Base-by-base conservation (phyloP, 2,113 vertebrate species). In the Dicaeum eximium region DNA sequence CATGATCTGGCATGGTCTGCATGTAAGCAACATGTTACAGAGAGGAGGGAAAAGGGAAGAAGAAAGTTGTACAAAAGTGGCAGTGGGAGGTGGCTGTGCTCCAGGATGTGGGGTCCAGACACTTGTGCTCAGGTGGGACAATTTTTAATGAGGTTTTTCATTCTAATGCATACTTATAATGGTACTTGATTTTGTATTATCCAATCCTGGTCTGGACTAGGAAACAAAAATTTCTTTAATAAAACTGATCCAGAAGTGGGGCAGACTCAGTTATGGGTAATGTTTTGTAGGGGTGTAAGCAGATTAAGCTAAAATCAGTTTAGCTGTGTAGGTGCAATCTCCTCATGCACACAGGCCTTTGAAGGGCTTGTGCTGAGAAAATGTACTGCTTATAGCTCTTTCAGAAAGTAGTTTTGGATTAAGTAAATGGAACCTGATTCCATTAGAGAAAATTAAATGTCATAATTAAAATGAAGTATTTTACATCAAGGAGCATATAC, bases 381-480 rank as follows among this genome's bases (percentile, higher is more conserved):
- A 70, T 64, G 14, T 77, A 51, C 58, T 85, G 61, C 78, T 94
- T 88, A 54, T 47, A 75, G 72, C 69, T 92, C 61, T 94, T 93
- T 84, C 74, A 86, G 67, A 93, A 90, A 53, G 80, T 66, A 86
- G 79, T 83, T 95, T 84, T 88, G 80, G 65, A 80, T 90, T 93
- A 96, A 85, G 80, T 83, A 90, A 93, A 78, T 88, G 48, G 88
- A 95, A 93, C 51, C 31, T 84, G 75, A 94, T 92, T 96, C 88
- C 90, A 93, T 94, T 93, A 93, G 67, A 78, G 88, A 64, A 94
- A 96, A 93, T 96, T 78, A 93, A 94, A 93, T 90, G 69, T 80
- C 80, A 92, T 94, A 93, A 96, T 96, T 96, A 97, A 96, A 96
- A 94, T 83, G 48, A 90, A 92, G 67, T 93, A 84, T 94, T 96